Conservation (phyloP, 2,888 invertebrate genomes). For the Sesamia inferens region DNA sequence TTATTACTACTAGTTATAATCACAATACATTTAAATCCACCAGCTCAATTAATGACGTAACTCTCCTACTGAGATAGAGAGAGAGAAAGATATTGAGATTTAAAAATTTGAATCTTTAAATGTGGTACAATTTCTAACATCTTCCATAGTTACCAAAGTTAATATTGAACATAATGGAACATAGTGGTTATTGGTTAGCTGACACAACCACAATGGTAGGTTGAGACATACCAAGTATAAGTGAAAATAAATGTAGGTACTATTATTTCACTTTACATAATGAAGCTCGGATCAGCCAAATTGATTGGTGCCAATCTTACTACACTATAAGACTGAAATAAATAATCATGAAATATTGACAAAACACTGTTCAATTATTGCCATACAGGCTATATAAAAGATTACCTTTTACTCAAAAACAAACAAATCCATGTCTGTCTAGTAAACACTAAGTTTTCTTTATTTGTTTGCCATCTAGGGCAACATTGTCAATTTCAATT, state of each 20-base stretch:
- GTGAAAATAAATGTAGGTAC: too few species aligned
- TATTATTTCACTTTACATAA: neutral
- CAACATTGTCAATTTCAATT: conserved; percentile 67
- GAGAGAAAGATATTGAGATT: too few species aligned
- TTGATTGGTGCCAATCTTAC: neutral
- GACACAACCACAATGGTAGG: neutral
- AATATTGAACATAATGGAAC: conserved; percentile 1
- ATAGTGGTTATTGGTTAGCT: neutral
- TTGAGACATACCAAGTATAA: neutral
- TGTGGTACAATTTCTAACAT: neutral
- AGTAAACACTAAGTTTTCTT: neutral
- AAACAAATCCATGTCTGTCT: neutral
- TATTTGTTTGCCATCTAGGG: conserved; percentile 4
- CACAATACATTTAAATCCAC: neutral
- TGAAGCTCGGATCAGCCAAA: neutral
- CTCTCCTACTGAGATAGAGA: neutral
- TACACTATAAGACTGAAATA: conserved; percentile 9
- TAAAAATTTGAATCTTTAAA: neutral
- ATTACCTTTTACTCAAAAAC: neutral
- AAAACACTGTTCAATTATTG: conserved; percentile 1
- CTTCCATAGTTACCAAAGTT: neutral
- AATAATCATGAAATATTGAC: conserved; percentile 12
- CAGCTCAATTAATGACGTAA: neutral
- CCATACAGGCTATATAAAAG: conserved; percentile 3
- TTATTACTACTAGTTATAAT: neutral